phyloP scores from a whole-genome alignment of 2,888 invertebrate species.

The Ceriagrion tenellum region DNA sequence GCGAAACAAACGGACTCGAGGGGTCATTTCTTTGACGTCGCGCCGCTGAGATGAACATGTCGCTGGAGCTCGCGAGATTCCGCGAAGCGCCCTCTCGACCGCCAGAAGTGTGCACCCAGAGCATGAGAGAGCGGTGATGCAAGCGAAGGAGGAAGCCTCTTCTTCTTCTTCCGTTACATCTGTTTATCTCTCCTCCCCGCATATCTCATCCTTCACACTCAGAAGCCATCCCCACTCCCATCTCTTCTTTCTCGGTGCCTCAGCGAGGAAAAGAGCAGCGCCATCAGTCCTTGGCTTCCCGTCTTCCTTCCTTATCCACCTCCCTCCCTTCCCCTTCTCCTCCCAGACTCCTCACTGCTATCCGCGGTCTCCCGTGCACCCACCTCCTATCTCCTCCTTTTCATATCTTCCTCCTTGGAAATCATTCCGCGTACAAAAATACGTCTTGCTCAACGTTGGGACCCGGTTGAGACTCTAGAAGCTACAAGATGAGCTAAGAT shows the following conservation, averaged over 20 bases:
- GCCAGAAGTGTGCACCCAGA: background rate
- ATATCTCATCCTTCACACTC: conserved; percentile 23
- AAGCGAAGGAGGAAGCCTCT: background rate
- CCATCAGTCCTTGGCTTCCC: background rate
- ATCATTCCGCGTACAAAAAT: background rate
- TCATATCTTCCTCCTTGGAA: background rate
- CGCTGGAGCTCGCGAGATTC: background rate
- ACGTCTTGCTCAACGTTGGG: too few relatives aligned
- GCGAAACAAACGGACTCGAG: background rate
- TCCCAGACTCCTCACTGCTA: background rate
- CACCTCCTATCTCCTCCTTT: background rate
- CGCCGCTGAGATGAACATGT: background rate
- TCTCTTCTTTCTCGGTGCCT: conserved; percentile 25
- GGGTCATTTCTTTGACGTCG: conserved; percentile 39
- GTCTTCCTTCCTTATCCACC: background rate
- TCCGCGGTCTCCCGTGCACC: background rate
- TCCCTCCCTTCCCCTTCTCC: background rate
- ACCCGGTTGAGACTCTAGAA: too few relatives aligned
- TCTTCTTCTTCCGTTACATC: conserved; percentile 54
- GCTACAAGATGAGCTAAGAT: too few relatives aligned
- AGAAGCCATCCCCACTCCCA: background rate
- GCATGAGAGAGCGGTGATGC: background rate
- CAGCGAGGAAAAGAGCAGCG: background rate
- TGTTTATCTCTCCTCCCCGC: background rate
- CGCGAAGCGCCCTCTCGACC: background rate